Conservation (phyloP, 2,797 vertebrate species). For the Premnoplex brunnescens region DNA sequence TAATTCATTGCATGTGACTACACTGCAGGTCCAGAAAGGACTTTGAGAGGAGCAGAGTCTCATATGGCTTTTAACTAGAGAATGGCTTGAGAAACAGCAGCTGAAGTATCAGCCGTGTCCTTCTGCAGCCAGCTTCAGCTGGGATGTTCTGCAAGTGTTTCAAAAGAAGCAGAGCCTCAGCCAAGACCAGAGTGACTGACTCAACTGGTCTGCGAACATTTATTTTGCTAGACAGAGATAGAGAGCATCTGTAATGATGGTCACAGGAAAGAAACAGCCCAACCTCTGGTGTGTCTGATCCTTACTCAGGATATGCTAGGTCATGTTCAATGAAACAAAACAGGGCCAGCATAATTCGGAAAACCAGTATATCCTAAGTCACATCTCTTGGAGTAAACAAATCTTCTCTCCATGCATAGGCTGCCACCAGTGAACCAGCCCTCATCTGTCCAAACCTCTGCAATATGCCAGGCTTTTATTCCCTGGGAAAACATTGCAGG, state of each 20-base stretch:
- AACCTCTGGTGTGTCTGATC: background rate
- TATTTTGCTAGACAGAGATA: background rate
- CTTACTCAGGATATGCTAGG: background rate
- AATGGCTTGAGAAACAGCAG: background rate
- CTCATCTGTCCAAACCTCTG: background rate
- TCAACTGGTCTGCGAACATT: background rate
- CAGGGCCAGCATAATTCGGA: background rate
- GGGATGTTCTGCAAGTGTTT: background rate
- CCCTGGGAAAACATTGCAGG: background rate
- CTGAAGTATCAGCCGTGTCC: background rate
- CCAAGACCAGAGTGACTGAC: background rate
- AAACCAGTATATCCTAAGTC: background rate
- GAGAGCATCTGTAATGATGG: background rate
- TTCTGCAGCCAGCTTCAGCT: background rate
- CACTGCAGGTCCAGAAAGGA: background rate
- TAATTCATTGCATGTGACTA: background rate
- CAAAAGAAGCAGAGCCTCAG: background rate
- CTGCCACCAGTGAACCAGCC: background rate
- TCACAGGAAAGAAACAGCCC: background rate
- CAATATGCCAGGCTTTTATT: background rate
- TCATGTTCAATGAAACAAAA: background rate
- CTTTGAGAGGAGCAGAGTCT: background rate
- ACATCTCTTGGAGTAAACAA: background rate
- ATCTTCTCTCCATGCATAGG: background rate
- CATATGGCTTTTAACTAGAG: background rate